Percentiles rank a stretch among this genome's conserved stretches.
Conservation (phyloP, 2,888 invertebrate genomes). For the Drosophila atripex region DNA sequence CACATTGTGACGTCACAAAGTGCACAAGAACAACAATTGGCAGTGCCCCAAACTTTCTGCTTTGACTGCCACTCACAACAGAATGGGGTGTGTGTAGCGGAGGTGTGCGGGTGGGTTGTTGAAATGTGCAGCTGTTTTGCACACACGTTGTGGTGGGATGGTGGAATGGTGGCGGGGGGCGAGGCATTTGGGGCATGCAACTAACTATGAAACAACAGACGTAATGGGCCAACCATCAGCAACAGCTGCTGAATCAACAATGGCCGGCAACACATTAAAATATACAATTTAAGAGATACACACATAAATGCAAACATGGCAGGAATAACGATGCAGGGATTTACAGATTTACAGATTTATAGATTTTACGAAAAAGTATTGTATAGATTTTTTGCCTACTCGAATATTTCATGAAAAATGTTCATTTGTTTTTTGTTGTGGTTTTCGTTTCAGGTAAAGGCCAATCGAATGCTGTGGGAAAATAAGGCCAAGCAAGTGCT, state of each 20-base stretch:
- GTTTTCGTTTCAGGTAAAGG: slow-evolving; percentile 80
- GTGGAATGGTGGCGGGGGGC: neutral
- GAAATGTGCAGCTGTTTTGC: slow-evolving; percentile 22
- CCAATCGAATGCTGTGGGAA: slow-evolving; percentile 84
- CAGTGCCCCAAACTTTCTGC: slow-evolving; percentile 19
- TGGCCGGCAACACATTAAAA: neutral
- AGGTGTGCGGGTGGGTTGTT: neutral
- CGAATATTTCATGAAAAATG: too few species aligned
- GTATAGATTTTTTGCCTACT: neutral
- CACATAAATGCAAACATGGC: neutral
- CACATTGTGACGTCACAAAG: slow-evolving; percentile 20
- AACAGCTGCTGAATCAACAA: slow-evolving; percentile 14
- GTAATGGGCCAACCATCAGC: slow-evolving; percentile 22
- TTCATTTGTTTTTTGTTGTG: slow-evolving; percentile 10
- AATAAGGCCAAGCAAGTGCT: slow-evolving; percentile 83
- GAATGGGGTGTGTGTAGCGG: neutral
- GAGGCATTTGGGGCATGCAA: neutral
- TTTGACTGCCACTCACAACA: slow-evolving; percentile 26
- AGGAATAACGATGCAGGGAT: neutral
- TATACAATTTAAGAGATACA: slow-evolving; percentile 3
- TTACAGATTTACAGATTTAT: neutral
- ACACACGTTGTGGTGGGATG: neutral
- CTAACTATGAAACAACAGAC: slow-evolving; percentile 4
- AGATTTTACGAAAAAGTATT: neutral
- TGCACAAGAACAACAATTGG: slow-evolving; percentile 30